Base-by-base conservation (phyloP, 1,140 invertebrate species). In the Formica exsecta region DNA sequence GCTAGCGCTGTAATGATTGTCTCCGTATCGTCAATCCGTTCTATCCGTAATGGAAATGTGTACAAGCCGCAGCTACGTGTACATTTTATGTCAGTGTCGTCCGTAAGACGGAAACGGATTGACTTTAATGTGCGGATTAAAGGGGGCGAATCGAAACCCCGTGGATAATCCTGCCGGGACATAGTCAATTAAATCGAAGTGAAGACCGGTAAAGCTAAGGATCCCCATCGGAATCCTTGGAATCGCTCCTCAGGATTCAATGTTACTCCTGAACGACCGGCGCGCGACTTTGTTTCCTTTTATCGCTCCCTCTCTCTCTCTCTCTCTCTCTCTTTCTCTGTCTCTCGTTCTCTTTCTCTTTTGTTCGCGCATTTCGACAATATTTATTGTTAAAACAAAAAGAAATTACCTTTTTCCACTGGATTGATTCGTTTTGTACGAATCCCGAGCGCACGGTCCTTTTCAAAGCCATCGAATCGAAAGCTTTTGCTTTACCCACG, bases 161-260 rank as follows among this genome's bases (percentile, higher is more conserved):
- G 25, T 48, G 62, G 77, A 90, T 89, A 90, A 90, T 90, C 87
- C 85, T 51, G 32, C 36, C 8, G 29, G 51, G 61, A 41, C 29
- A 32, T 61, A 86, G 84, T 79, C 88, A 90, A 90, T 90, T 90
- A 89, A 90, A 88, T 89, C 65, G 48, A 71, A 70, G 29, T 41
- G 36, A 71, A 44, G 64, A 71, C 44, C 62, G 44, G 62, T 65
- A 61, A 54, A 44, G 32, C 75, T 16, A 61, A 73, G 59, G 85
- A 41, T 81, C 62, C 86, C 64, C 57, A 48, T 38, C 54, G 11
- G 54, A 86, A 89, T 89, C 87, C 77, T 77, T 83, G 41, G 48
- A 77, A 89, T 79, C 73, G 65, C 65, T 71, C 48, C 13, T 83
- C 44, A 16, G 13, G 48, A 57, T 61, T 25, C 51, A 19, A 8